Evolutionary conservation across 2,113 vertebrate genomes (phyloP), one percentile per base, ranked within the genome.

Genomic region (Phaetusa simplex): DNA sequence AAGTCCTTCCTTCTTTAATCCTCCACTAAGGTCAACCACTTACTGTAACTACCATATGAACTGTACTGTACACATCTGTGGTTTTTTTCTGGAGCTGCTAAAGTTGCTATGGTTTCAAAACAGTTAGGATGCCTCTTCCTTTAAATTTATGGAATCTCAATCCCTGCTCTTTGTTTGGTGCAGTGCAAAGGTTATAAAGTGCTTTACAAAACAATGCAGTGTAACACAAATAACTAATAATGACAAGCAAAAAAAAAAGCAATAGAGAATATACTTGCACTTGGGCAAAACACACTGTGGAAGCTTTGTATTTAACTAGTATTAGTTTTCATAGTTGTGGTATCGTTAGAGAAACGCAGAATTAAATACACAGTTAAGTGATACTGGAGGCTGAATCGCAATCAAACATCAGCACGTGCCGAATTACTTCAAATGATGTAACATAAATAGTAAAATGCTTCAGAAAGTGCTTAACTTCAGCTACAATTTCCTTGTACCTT

Each of bases 41-140:
- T 72, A 43, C 43, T 85, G n/a, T 45, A 82, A 55, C 29, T 87
- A 56, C 23, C 9, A 8, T 32, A 52, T 29, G 53, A 93, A 71
- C 21, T 38, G 16, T 26, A 77, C 26, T 43, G 23, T 22, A 76
- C 1, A 4, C 4, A 38, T 42, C 20, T 74, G 32, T 67, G 43
- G 0, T 11, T 65, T 56, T 81, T 50, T 70, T 4, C 49, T 59
- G 47, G 70, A 43, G 24, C 26, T 88, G 34, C 43, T 79, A 13
- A 82, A 94, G 69, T 89, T 90, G 42, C 55, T 93, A 89, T 74
- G 65, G 55, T 82, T 93, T 94, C 85, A 82, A 66, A 90, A 64
- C 38, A 82, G 50, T 58, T 70, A 66, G 36, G 43, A 58, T 76
- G 53, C 26, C 36, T 87, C 73, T 56, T 93, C n/a, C 43, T 67